Conservation (phyloP, 1,140 invertebrate genomes). For the Drosophila setifemur region DNA sequence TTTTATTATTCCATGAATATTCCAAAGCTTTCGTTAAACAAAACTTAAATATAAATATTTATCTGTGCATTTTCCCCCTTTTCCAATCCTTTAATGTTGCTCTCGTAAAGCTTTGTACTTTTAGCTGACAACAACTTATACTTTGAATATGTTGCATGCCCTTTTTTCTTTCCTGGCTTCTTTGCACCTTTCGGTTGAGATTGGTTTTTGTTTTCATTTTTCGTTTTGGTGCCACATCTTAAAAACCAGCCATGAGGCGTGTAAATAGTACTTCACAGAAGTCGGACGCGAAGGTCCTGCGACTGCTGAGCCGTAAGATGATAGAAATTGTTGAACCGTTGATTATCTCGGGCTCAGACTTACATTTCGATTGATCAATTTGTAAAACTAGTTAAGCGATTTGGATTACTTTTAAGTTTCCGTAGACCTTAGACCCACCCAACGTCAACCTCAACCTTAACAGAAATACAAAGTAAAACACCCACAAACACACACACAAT, state of each 20-base stretch:
- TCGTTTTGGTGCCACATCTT: conserved; percentile 15
- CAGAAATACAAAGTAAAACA: conserved; percentile 24
- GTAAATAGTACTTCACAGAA: conserved; percentile 58
- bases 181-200: conserved; percentile 31
- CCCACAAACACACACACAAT: conserved; percentile 4
- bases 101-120: not conserved
- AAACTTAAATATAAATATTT: not conserved
- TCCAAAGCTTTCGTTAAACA: not conserved
- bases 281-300: conserved; percentile 31
- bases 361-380: conserved; percentile 42
- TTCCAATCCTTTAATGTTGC: not conserved
- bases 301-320: conserved; percentile 60
- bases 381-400: conserved; percentile 71
- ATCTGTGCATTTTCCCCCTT: not conserved
- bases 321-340: conserved; percentile 75
- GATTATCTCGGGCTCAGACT: conserved; percentile 39
- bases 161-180: conserved; percentile 19
- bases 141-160: conserved; percentile 17
- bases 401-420: conserved; percentile 67
- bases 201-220: conserved; percentile 28
- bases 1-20: not conserved
- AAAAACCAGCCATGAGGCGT: conserved; percentile 53
- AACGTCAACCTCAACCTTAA: conserved; percentile 3
- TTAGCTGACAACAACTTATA: conserved; percentile 4
- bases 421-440: conserved; percentile 44